Evolutionary conservation across 1,140 invertebrate species (phyloP).

Genomic region (Lucilia sericata): DNA sequence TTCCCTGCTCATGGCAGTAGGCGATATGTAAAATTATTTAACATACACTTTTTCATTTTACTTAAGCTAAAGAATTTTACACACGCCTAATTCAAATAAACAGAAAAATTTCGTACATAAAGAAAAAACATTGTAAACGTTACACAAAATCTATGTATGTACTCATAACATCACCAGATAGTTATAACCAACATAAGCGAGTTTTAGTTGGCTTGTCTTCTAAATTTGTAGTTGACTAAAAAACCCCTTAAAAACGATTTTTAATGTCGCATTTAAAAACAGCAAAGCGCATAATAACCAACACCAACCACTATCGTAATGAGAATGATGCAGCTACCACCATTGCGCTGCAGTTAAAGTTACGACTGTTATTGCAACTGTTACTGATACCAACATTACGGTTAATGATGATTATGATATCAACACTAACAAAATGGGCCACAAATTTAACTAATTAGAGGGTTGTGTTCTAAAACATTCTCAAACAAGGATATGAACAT

Average conservation of each 20-base stretch:
- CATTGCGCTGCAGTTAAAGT: not conserved
- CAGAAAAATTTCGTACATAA: not conserved
- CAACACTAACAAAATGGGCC: slow-evolving; percentile 5
- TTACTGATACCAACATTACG: not conserved
- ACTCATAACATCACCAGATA: too few relatives aligned
- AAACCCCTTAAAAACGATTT: not conserved
- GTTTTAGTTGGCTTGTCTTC: not conserved
- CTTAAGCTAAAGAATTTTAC: not conserved
- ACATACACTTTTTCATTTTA: too few relatives aligned
- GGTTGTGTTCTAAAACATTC: not conserved
- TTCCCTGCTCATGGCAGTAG: too few relatives aligned
- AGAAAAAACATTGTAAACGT: not conserved
- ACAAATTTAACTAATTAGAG: slow-evolving; percentile 14
- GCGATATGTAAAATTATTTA: too few relatives aligned
- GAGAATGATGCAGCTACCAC: not conserved
- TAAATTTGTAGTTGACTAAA: not conserved
- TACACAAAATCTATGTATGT: not conserved
- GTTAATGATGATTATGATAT: slow-evolving; percentile 16
- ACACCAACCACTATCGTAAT: not conserved
- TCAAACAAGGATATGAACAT: not conserved
- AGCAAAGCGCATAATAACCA: slow-evolving; percentile 13
- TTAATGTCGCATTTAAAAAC: not conserved
- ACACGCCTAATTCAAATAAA: not conserved
- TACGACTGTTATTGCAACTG: not conserved
- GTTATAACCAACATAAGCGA: too few relatives aligned